These are phyloP conservation scores for Brachyalestes nurse DNA, from an alignment of 2,797 vertebrate species.

Conservation along the genomic window DNA sequence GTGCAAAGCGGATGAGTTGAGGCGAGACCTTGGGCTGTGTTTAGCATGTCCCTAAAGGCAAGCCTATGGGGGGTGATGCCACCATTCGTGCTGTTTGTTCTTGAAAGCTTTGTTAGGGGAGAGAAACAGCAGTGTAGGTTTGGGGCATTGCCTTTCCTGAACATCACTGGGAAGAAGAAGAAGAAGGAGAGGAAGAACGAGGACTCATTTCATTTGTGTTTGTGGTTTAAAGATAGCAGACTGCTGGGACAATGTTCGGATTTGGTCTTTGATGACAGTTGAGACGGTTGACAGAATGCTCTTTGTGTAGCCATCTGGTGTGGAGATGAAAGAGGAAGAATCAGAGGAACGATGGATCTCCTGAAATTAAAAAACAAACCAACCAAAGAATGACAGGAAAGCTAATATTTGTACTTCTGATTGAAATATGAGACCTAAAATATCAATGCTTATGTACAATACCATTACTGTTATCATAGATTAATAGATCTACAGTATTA, in stretches of 20 bases:
- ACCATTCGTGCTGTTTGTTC: slow-evolving; percentile 59
- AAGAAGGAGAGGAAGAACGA: slow-evolving; percentile 26
- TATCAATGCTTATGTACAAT: no score
- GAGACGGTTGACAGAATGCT: slow-evolving; percentile 82
- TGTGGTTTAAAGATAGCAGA: slow-evolving; percentile 64
- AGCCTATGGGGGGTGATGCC: slow-evolving; percentile 55
- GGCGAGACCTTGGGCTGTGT: slow-evolving; percentile 55
- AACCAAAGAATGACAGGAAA: not conserved
- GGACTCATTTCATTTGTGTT: slow-evolving; percentile 55
- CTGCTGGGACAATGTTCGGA: slow-evolving; percentile 59
- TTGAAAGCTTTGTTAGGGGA: slow-evolving; percentile 55
- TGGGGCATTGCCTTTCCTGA: slow-evolving; percentile 51
- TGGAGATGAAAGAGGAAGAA: slow-evolving; percentile 82
- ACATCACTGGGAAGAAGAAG: slow-evolving; percentile 38
- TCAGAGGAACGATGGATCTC: slow-evolving; percentile 81
- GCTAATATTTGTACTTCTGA: not conserved
- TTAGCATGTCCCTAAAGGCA: slow-evolving; percentile 57
- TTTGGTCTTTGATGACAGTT: slow-evolving; percentile 66
- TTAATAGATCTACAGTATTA: no score
- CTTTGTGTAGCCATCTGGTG: slow-evolving; percentile 87
- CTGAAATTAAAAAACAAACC: slow-evolving; percentile 69
- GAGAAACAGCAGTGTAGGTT: slow-evolving; percentile 50
- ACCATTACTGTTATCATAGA: no score
- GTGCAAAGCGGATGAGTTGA: slow-evolving; percentile 46
- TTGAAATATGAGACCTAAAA: no score